Conservation (phyloP, 2,113 vertebrate species). For the Tringa solitaria region DNA sequence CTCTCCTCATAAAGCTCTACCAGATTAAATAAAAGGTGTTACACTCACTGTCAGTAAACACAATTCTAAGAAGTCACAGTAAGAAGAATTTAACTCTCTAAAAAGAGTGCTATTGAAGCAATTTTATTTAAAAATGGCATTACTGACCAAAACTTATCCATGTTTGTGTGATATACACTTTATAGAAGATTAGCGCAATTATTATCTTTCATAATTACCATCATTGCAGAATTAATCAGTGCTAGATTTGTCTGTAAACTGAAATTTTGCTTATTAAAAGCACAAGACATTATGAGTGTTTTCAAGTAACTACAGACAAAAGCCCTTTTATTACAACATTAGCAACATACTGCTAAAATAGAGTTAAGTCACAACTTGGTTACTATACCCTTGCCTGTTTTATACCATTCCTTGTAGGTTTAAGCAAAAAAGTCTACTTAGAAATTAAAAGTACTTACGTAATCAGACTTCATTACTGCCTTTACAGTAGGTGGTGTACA, state of each 20-base stretch:
- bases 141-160: not conserved
- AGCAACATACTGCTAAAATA: not conserved
- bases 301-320: not conserved
- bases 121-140: not conserved
- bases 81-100: not conserved
- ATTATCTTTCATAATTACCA: not conserved
- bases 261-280: not conserved
- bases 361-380: not conserved
- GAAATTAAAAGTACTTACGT: slow-evolving; percentile 22
- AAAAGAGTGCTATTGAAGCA: not conserved
- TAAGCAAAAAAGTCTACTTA: not conserved
- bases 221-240: not conserved
- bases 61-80: not conserved
- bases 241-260: not conserved
- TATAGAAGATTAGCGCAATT: not conserved
- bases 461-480: not conserved
- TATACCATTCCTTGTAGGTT: not conserved
- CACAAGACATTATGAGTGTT: not conserved
- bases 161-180: not conserved
- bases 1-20: not conserved
- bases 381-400: not conserved
- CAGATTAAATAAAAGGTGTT: not conserved
- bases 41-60: not conserved
- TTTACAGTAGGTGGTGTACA: not conserved
- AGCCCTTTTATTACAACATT: not conserved